Percentiles rank a stretch among this genome's conserved stretches.
phyloP scores from a whole-genome alignment of 2,888 invertebrate genomes.

The Caenorhabditis sp. region DNA sequence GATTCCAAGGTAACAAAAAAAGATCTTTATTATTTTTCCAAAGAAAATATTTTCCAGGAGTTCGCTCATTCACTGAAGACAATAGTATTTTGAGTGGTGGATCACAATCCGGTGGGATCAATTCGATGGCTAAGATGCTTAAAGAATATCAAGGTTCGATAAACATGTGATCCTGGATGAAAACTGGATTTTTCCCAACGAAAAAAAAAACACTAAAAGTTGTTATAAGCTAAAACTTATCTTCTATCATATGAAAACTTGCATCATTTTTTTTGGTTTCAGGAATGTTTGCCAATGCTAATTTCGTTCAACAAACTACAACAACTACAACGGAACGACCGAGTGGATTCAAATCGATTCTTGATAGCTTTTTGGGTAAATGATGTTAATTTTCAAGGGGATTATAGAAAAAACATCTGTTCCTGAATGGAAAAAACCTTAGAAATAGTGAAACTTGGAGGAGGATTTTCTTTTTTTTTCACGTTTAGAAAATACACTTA shows the following conservation, averaged over 20 bases:
- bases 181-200: neutral
- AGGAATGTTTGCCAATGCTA: slow-evolving; percentile 42
- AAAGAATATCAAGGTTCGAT: slow-evolving; percentile 45
- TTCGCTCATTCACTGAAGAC: slow-evolving; percentile 51
- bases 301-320: slow-evolving; percentile 27
- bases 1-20: slow-evolving; percentile 50
- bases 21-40: too few relatives aligned
- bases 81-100: slow-evolving; percentile 49
- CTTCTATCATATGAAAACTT: slow-evolving; percentile 5
- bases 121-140: slow-evolving; percentile 48
- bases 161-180: neutral
- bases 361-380: slow-evolving; percentile 56
- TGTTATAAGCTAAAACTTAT: slow-evolving; percentile 8
- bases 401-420: too few relatives aligned
- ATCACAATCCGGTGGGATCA: slow-evolving; percentile 32
- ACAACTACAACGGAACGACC: slow-evolving; percentile 48
- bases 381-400: neutral
- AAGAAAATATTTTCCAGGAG: too few relatives aligned
- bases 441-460: too few relatives aligned
- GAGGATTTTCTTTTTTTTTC: neutral
- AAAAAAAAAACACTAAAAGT: neutral
- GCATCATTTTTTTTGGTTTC: neutral
- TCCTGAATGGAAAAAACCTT: too few relatives aligned
- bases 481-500: neutral
- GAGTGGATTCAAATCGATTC: slow-evolving; percentile 42